Percentiles rank a stretch among this genome's conserved stretches.
Evolutionary conservation across 2,797 vertebrate species (phyloP).

Genomic region (Margarornis squamiger): DNA sequence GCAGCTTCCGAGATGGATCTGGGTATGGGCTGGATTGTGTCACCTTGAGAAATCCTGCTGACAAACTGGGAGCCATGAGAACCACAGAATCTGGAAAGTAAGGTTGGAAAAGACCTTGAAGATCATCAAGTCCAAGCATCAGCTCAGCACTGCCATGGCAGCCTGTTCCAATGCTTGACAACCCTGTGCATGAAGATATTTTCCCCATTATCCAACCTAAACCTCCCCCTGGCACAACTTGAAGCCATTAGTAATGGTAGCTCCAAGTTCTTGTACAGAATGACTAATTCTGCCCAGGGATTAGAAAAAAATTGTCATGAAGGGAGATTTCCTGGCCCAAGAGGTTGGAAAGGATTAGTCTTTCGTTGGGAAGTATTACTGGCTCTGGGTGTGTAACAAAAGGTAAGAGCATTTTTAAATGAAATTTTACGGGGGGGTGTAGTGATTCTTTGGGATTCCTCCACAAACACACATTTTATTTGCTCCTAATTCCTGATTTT

Average conservation of each 20-base stretch:
- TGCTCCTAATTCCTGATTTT: not conserved
- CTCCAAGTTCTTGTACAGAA: not conserved
- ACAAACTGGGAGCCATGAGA: not conserved
- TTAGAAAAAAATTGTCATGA: not conserved
- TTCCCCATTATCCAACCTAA: not conserved
- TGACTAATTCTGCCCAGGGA: not conserved
- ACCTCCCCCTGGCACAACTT: not conserved
- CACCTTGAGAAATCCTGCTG: not conserved
- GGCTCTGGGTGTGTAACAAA: not conserved
- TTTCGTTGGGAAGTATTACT: not conserved
- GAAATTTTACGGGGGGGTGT: not conserved
- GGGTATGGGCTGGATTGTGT: not conserved
- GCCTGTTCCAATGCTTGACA: not conserved
- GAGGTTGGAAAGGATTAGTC: no score
- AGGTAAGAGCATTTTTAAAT: not conserved
- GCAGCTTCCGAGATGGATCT: not conserved
- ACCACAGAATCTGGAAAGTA: not conserved
- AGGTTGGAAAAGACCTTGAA: not conserved
- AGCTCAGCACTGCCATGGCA: not conserved
- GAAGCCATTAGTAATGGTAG: not conserved
- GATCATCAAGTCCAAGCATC: not conserved
- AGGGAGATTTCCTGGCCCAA: not conserved
- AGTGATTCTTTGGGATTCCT: not conserved
- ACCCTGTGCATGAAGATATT: not conserved
- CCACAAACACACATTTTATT: fast-evolving